Conservation (phyloP, 2,888 invertebrate genomes). For the Stenchaetothrips biformis region DNA sequence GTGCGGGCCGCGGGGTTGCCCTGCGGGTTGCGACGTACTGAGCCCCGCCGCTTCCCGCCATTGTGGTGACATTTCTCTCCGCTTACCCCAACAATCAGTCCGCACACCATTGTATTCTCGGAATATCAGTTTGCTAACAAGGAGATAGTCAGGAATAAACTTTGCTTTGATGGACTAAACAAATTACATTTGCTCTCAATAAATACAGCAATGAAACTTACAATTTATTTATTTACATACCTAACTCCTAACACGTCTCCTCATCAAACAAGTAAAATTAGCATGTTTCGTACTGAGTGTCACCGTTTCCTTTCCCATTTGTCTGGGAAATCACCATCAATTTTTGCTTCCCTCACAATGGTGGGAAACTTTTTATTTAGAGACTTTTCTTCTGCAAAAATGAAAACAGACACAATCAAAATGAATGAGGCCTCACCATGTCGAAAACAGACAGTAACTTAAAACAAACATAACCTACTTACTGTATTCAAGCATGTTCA, state of each 20-base stretch:
- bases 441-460: not conserved
- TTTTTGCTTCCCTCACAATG: not conserved
- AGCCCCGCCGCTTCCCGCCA: slow-evolving; percentile 21
- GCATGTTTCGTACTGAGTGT: too few relatives aligned
- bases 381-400: not conserved
- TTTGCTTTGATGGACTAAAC: not conserved
- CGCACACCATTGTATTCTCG: not conserved
- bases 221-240: not conserved
- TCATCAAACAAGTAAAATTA: not conserved
- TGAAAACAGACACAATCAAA: not conserved
- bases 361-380: not conserved
- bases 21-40: slow-evolving; percentile 19
- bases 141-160: not conserved
- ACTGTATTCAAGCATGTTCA: not conserved
- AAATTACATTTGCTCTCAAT: not conserved
- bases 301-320: not conserved
- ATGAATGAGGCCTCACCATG: not conserved
- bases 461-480: not conserved
- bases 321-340: not conserved
- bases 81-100: not conserved
- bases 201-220: not conserved
- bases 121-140: not conserved
- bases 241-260: not conserved
- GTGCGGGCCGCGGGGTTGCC: not conserved
- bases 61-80: not conserved